Base-by-base conservation (phyloP, 2,113 vertebrate species). In the Panthera leo region DNA sequence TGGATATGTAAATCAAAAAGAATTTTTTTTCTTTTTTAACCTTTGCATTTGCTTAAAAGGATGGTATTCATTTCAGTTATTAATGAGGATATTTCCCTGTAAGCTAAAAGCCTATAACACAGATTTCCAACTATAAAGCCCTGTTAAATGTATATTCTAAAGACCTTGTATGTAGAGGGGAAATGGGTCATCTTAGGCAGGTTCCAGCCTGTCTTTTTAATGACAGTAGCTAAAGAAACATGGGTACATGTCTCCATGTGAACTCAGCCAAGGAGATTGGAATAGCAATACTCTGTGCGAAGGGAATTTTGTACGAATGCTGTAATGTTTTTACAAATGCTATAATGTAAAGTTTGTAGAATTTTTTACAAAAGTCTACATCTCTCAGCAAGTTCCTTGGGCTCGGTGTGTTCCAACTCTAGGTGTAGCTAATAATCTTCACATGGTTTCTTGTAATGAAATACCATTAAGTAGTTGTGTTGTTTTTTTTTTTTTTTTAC, bases 391-490 rank as follows among this genome's bases (percentile, higher is more conserved):
- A 39, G 29, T 70, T 92, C 31, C 29, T 0, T 31, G 4, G 34
- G 23, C 31, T 73, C 48, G 5, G 39, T 70, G 39, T 65, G 34
- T 85, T 92, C 91, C 34, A 55, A 31, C 0, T 58, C 55, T 65
- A 55, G 27, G 4, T 45, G 7, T 86, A 70, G 14, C 83, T 93
- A 39, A 85, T 73, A 95, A 55, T 89, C 16, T 89, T 73, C 45
- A 61, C 18, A 10, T 93, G 51, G 63, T 96, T 94, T 95, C 36
- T 94, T 76, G 31, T 86, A 58, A 53, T 93, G 63, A 95, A 90
- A 55, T 86, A 31, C 15, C 45, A 75, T 75, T 39, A 73, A 75
- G 7, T 78, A 48, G 75, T 18, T 19, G 2, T 15, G 61, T 3
- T 63, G 9, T 21, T 10, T 73, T 48, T 29, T 36, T 4, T 29